These are phyloP conservation scores for Euplexia lucipara DNA, from an alignment of 2,888 invertebrate genomes.

Conservation along the genomic window DNA sequence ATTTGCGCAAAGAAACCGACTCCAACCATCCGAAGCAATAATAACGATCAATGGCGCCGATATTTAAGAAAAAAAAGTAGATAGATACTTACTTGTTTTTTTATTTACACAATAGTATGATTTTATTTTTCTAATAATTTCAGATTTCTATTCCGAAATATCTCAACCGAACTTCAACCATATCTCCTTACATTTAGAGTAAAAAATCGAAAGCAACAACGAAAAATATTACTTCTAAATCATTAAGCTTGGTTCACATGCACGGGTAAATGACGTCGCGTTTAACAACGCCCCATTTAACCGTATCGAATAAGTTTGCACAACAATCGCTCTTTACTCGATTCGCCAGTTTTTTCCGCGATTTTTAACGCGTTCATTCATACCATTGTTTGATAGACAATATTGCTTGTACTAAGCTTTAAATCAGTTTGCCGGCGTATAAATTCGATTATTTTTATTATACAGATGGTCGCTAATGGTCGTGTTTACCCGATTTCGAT, in stretches of 20 bases:
- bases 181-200: constrained; percentile 11
- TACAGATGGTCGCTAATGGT: constrained; percentile 83
- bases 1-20: constrained; percentile 82
- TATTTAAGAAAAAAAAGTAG: constrained; percentile 64
- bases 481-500: constrained; percentile 78
- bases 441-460: constrained; percentile 89
- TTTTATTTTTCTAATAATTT: constrained; percentile 58
- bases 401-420: constrained; percentile 75
- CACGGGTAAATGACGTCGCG: constrained; percentile 78
- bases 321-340: constrained; percentile 89
- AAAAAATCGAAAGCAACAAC: constrained; percentile 16
- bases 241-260: constrained; percentile 88
- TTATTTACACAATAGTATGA: constrained; percentile 37
- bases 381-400: constrained; percentile 78
- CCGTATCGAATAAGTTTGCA: constrained; percentile 89
- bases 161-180: not conserved
- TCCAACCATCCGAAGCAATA: constrained; percentile 51
- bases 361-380: constrained; percentile 85
- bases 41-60: constrained; percentile 73
- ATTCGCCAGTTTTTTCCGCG: constrained; percentile 85
- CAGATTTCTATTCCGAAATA: constrained; percentile 1
- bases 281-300: constrained; percentile 88
- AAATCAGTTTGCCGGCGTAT: constrained; percentile 83
- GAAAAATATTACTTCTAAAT: constrained; percentile 79
- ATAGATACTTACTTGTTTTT: constrained; percentile 35